Base-by-base conservation (phyloP, 2,888 invertebrate species). In the Mylabris sibirica region DNA sequence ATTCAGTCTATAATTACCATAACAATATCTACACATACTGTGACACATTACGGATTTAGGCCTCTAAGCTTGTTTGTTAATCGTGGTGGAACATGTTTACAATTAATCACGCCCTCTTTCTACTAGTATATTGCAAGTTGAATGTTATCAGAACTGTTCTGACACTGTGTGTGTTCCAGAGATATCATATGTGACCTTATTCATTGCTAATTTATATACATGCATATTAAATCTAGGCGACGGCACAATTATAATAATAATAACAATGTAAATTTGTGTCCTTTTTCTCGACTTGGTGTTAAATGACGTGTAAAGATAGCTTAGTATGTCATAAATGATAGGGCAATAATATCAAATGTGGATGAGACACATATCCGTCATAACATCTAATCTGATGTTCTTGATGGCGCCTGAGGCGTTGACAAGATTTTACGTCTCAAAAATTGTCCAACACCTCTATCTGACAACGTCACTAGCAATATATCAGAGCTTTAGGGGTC, bases 161-260 rank as follows among this genome's bases (percentile, higher is more conserved):
- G 74, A 69, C 76, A 53, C 12, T 22, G 22, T 53, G 53, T 49
- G 49, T 73, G 75, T 75, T 77, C 72, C 73, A 72, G 76, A 75
- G 77, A 77, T 79, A 79, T 77, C 76, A 74, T 77, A 76, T 74
- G 74, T 76, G 76, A 77, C 74, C 76, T 75, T 77, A 77, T 78
- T 78, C 75, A 78, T 77, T 73, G 12, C 24, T 53, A 20, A 17
- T 20, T 49, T 49, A 49, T 49, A 20, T 49, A 49, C 1, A 38
- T 38, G 14, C 38, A 38, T 38, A 12, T 12, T 30, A 30, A 14
- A 44, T 44, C n/a, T n/a, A 17, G 14, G 35, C 35, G n/a, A 41
- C 41, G 41, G 6, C 14, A 41, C n/a, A 41, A n/a, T 35, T 5
- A 8, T n/a, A 41, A 41, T 41, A 41, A 41, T 41, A n/a, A 5